Evolutionary conservation across 1,140 invertebrate species (phyloP).

Genomic region (Platorchestia sp.): DNA sequence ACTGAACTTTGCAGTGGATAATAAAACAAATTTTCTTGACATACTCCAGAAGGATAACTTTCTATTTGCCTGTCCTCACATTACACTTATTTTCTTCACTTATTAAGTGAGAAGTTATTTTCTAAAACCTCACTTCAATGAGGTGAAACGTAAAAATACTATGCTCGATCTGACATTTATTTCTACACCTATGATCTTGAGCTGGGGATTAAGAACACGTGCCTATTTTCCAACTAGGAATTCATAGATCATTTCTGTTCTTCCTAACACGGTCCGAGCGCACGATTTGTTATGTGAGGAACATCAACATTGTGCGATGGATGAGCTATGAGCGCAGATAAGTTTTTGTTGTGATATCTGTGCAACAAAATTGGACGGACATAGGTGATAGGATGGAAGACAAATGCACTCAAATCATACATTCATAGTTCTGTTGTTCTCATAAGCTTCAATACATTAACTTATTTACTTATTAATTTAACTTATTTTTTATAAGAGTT

Average conservation of each 20-base stretch:
- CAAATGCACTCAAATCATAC: neutral
- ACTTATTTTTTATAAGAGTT: too few relatives aligned
- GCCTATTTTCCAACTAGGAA: neutral
- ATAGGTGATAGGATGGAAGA: neutral
- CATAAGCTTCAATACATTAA: neutral
- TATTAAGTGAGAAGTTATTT: neutral
- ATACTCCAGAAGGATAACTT: neutral
- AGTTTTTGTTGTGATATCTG: neutral
- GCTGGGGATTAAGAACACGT: neutral
- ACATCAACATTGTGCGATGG: neutral
- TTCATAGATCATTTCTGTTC: too few relatives aligned
- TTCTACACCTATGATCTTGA: neutral
- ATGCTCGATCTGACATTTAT: neutral
- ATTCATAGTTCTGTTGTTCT: neutral
- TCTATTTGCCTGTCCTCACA: neutral
- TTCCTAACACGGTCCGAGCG: neutral
- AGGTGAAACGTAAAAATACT: neutral
- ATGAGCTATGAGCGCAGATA: neutral
- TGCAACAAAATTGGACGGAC: neutral
- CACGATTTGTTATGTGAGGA: neutral
- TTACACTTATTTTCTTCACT: neutral
- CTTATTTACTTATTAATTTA: neutral
- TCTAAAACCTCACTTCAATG: neutral
- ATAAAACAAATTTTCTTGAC: neutral
- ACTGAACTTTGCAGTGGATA: neutral